phyloP scores from a whole-genome alignment of 1,140 invertebrate species.

The Leptonema lineaticorne region DNA sequence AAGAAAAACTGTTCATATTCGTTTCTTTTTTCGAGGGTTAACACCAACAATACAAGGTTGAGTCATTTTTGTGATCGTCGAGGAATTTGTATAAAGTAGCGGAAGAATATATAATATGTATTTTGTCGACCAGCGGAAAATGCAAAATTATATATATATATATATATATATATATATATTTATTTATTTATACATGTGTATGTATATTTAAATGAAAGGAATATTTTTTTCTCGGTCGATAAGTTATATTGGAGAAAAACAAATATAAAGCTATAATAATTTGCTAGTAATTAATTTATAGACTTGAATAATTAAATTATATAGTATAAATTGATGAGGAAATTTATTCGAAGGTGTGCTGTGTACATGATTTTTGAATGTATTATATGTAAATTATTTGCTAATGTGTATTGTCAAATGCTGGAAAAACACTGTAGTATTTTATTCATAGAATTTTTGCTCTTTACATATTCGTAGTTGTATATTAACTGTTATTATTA shows the following conservation, averaged over 20 bases:
- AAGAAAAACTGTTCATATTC: no score
- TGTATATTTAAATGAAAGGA: not conserved
- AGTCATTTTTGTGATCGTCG: not conserved
- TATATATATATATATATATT: not conserved
- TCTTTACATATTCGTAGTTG: slow-evolving; percentile 30
- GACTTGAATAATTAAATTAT: not conserved
- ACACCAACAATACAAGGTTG: slow-evolving; percentile 21
- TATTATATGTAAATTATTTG: slow-evolving; percentile 20
- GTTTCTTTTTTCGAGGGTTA: not conserved
- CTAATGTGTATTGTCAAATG: not conserved
- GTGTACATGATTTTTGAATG: slow-evolving; percentile 15
- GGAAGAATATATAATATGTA: no score
- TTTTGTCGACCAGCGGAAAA: no score
- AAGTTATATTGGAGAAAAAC: not conserved
- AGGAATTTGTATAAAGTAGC: no score
- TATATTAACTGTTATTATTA: no score
- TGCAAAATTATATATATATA: not conserved
- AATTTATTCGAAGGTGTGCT: slow-evolving; percentile 7
- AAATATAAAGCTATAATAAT: not conserved
- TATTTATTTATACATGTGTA: not conserved
- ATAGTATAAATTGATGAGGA: slow-evolving; percentile 7
- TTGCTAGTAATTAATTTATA: not conserved
- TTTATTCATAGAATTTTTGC: slow-evolving; percentile 21
- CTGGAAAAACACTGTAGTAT: slow-evolving; percentile 1
- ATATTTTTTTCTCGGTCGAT: not conserved